Evolutionary conservation across 2,113 vertebrate species (phyloP), one percentile per base, ranked within the genome.

Genomic region (Mesoclemmys tuberculata): DNA sequence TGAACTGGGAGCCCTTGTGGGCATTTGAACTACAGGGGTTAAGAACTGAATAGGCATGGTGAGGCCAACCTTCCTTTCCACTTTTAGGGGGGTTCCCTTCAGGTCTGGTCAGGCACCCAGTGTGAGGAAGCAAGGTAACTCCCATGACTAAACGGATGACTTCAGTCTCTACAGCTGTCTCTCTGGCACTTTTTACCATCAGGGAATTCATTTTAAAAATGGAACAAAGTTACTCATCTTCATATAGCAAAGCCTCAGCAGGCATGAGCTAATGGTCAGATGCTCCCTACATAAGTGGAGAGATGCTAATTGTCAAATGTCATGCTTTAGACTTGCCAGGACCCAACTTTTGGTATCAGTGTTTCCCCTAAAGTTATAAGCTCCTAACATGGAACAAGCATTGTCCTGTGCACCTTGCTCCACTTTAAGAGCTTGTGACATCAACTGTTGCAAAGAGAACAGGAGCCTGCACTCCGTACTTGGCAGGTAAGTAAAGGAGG

Each of bases 381-480:
- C 5, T 51, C 74, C 80, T 80, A 80, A n/a, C 78, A 75, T 80
- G 89, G n/a, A n/a, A n/a, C n/a, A 92, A 93, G 38, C 51, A 10
- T 83, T 92, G 52, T 22, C n/a, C 14, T 2, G 38, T 88, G 22
- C 21, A 78, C 93, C 84, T 48, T 94, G 44, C 54, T 94, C 41
- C 93, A 0, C 83, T 90, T 68, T 49, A 82, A 54, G 31, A 54
- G 87, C 52, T 90, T 18, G 49, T 90, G 83, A 52, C 80, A 79
- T 93, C 75, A 97, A 51, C 54, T 55, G 78, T 91, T 93, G 54
- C 68, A n/a, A 71, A 52, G n/a, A 38, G 48, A 68, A 52, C 86
- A 31, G 55, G 24, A 68, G 11, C 58, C 93, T 61, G 44, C 26
- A 14, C 82, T 95, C 85, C 79, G 84, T 83, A 51, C 56, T 80